These are phyloP conservation scores for Xenopus laevis DNA, from an alignment of 2,113 vertebrate species.

Conservation along the genomic window DNA sequence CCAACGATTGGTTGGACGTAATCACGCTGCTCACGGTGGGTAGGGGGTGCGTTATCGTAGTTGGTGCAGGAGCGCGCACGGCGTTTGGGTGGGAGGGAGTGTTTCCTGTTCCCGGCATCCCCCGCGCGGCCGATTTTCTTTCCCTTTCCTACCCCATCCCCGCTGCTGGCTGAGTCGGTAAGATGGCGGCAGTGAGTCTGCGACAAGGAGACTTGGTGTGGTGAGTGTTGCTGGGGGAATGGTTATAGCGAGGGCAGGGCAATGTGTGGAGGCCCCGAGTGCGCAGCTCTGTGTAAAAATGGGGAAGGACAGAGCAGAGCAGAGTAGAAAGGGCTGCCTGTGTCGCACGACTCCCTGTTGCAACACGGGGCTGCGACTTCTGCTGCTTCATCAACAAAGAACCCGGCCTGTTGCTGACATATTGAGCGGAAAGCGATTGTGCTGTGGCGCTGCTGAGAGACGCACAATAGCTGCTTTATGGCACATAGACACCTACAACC, in stretches of 20 bases:
- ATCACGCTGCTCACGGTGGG: not conserved
- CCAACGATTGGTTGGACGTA: not conserved
- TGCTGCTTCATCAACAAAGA: too few relatives aligned
- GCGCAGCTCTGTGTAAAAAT: too few relatives aligned
- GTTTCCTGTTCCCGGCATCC: conserved; percentile 55
- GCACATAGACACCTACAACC: too few relatives aligned
- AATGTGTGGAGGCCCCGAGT: not conserved
- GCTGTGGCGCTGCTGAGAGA: too few relatives aligned
- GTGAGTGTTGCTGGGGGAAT: conserved; percentile 65
- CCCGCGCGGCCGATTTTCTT: conserved; percentile 33
- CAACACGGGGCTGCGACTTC: too few relatives aligned
- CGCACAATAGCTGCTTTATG: too few relatives aligned
- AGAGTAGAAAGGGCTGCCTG: too few relatives aligned
- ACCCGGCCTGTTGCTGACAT: too few relatives aligned
- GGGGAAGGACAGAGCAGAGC: too few relatives aligned
- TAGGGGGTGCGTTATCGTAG: not conserved
- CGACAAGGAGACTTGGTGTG: conserved; percentile 93
- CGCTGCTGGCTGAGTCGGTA: conserved; percentile 59
- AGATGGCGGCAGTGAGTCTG: conserved; percentile 91
- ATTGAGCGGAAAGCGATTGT: too few relatives aligned
- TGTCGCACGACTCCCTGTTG: too few relatives aligned
- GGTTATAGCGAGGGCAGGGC: not conserved
- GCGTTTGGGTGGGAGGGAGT: conserved; percentile 12
- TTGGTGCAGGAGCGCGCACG: conserved; percentile 23
- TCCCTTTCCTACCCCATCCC: conserved; percentile 9